Base-by-base conservation (phyloP, 1,140 invertebrate genomes). In the Plodia interpunctella region DNA sequence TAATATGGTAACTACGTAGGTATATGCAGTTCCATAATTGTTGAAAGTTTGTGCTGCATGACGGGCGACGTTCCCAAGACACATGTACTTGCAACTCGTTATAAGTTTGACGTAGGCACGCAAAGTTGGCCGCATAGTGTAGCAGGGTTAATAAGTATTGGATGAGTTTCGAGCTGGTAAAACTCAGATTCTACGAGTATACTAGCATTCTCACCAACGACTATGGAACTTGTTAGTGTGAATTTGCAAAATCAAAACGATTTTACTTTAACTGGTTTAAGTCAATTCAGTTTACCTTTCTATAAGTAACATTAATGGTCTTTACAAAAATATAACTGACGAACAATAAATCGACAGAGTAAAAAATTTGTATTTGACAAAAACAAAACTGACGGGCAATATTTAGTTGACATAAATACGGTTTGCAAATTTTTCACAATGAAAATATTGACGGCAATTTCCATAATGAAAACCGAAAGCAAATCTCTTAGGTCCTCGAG, bases 1-100 rank as follows among this genome's bases (percentile, higher is more conserved):
- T 81, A 83, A 81, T 83, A 75, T n/a, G n/a, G n/a, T n/a, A n/a
- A n/a, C n/a, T n/a, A n/a, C n/a, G 74, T 83, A 74, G 73, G 62
- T 76, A 80, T 84, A 83, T 78, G 70, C 77, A 76, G 60, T 74
- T 73, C 64, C 60, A 78, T 84, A 83, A 83, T 81, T 72, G 78
- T 74, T 68, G 61, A 67, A 81, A 77, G 68, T 81, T 75, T 51
- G 54, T 54, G 50, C 64, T 55, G 64, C 35, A 65, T 60, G 67
- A 60, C 44, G 59, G 49, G 62, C 57, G 49, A 54, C 58, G 20
- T 62, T 50, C 62, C 63, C 44, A 56, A 68, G 60, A 66, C 66
- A 67, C 59, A 69, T 71, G 38, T 44, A 52, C 18, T 21, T 52
- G 60, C 68, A 75, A 82, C 73, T 80, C 62, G 67, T 78, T 80